Base-by-base conservation (phyloP, 1,140 invertebrate species). In the Drosophila leontia region DNA sequence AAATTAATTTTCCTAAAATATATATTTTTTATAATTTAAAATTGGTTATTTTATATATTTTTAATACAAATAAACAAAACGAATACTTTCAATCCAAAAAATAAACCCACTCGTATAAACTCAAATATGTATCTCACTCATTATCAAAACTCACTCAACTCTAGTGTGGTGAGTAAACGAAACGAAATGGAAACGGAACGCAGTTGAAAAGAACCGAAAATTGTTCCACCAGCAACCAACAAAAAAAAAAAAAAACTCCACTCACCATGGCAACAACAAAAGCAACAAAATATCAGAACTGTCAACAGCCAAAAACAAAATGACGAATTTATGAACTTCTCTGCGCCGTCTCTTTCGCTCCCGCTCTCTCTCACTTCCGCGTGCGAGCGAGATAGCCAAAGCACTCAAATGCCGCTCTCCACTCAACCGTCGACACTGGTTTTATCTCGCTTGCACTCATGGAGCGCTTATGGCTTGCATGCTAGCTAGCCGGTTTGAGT, bases 321-420 rank as follows among this genome's bases (percentile, higher is more conserved):
- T 91, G 91, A 91, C 83, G 91, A 92, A 92, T 92, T 92, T 91
- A 92, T 92, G 85, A 91, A 86, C 82, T 91, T 76, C 80, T 77
- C 80, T 71, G 72, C 60, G 81, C 65, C 71, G 56, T 80, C 72
- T 69, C 65, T 69, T 17, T 61, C 32, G 19, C 62, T 45, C 57
- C 3, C 60, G 47, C 60, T 65, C 29, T 15, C 61, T 29, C 34
- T 35, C 34, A 29, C 11, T 7, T 15, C 17, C 39, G n/a, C 13
- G 64, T 32, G 72, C 48, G 35, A 55, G 13, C 11, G 75, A 56
- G 75, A 76, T 42, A n/a, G 51, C 41, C 35, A 4, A 56, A 7
- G 6, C 29, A 17, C 32, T 37, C 51, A 19, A 50, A 48, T 29
- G 26, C 35, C 47, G 44, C 70, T 53, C 62, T 47, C n/a, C 39